Percentiles rank a stretch among this genome's conserved stretches.
Evolutionary conservation across 2,888 invertebrate genomes (phyloP).

Genomic region (Corbicula japonica): DNA sequence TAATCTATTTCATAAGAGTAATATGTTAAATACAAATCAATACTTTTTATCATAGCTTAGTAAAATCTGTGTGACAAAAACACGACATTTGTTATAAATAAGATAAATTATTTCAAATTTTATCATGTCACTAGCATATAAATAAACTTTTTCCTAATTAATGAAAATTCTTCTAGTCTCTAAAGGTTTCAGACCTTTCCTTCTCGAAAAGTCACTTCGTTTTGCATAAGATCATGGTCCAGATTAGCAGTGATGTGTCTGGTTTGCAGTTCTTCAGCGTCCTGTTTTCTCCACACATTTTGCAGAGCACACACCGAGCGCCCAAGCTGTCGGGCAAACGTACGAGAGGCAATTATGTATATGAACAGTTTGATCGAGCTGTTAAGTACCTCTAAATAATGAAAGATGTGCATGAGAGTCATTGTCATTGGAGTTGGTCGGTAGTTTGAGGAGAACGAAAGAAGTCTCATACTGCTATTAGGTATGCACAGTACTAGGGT

Average conservation of each 20-base stretch:
- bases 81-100: too few relatives aligned
- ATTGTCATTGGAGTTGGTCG: slow-evolving; percentile 27
- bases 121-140: too few relatives aligned
- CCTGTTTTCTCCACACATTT: slow-evolving; percentile 18
- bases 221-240: too few relatives aligned
- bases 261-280: slow-evolving; percentile 44
- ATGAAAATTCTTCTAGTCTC: too few relatives aligned
- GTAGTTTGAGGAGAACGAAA: slow-evolving; percentile 2
- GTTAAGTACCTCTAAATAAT: slow-evolving; percentile 55
- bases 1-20: too few relatives aligned
- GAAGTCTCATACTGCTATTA: slow-evolving; percentile 51
- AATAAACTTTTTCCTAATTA: too few relatives aligned
- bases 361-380: slow-evolving; percentile 54
- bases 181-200: too few relatives aligned
- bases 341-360: slow-evolving; percentile 53
- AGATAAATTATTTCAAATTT: too few relatives aligned
- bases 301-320: slow-evolving; percentile 33
- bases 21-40: too few relatives aligned
- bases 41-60: too few relatives aligned
- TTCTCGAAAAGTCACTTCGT: too few relatives aligned
- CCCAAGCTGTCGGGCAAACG: slow-evolving; percentile 50
- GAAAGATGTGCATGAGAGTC: slow-evolving; percentile 42
- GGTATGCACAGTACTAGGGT: slow-evolving; percentile 63
- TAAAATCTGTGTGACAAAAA: too few relatives aligned
- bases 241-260: slow-evolving; percentile 34